phyloP scores from a whole-genome alignment of 2,113 vertebrate genomes.

The Xiphophorus couchianus region DNA sequence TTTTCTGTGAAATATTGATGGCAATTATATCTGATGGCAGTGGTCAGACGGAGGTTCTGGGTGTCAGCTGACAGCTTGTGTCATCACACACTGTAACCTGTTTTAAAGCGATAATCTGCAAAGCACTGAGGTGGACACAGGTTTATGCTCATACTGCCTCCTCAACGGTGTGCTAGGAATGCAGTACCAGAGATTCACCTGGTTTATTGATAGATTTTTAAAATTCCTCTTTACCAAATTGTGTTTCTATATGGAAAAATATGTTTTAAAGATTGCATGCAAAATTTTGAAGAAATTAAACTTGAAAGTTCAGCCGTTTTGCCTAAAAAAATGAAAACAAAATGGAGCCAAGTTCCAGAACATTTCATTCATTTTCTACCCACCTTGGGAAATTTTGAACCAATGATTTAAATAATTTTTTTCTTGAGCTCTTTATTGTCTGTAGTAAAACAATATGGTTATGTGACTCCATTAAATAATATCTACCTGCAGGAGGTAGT shows the following conservation, averaged over 20 bases:
- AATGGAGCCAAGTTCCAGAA: neutral
- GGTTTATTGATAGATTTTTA: neutral
- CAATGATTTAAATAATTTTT: neutral
- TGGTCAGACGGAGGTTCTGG: constrained; percentile 13
- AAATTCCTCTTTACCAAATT: neutral
- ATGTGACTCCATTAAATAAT: no score
- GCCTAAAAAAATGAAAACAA: neutral
- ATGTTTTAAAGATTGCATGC: neutral
- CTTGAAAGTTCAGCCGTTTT: neutral
- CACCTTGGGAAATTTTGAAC: neutral
- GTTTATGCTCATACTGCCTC: neutral
- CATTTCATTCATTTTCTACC: neutral
- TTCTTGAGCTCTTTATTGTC: no score
- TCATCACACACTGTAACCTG: constrained; percentile 17
- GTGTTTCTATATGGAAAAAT: neutral
- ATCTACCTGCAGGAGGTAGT: no score
- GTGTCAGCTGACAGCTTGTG: constrained; percentile 41
- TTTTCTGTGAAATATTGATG: constrained; percentile 66
- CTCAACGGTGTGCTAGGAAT: neutral
- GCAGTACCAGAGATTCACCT: neutral
- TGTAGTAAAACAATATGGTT: no score
- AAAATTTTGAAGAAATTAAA: neutral
- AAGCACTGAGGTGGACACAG: neutral
- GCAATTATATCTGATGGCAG: constrained; percentile 55
- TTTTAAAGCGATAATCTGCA: constrained; percentile 18